Conservation (phyloP, 2,113 vertebrate species). For the Paradoxurus hermaphroditus region DNA sequence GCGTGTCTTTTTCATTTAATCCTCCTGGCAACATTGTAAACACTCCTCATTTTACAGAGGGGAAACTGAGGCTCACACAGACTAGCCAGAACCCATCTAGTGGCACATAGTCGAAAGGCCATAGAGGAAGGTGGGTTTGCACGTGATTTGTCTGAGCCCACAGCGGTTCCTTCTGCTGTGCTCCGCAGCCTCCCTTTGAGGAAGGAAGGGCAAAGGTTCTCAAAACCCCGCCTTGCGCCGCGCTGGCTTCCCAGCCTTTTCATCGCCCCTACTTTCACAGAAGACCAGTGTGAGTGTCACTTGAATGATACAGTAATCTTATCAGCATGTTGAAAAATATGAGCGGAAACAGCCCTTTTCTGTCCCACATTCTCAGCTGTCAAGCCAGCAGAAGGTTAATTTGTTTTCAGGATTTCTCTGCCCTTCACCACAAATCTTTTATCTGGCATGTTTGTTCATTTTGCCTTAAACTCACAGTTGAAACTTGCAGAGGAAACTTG, state of each 20-base stretch:
- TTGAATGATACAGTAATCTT: background rate
- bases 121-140: background rate
- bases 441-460: background rate
- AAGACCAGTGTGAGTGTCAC: background rate
- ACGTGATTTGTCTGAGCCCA: background rate
- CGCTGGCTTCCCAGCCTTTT: background rate
- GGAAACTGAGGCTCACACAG: background rate
- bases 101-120: background rate
- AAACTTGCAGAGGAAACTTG: background rate
- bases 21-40: background rate
- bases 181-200: background rate
- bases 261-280: background rate
- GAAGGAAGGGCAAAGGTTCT: constrained; percentile 54
- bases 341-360: background rate
- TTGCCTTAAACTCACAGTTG: background rate
- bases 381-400: background rate
- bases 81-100: background rate
- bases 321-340: background rate
- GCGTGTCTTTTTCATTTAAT: background rate
- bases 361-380: background rate
- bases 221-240: background rate
- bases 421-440: background rate
- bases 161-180: background rate
- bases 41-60: background rate
- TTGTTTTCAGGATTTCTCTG: background rate